These are phyloP conservation scores for Pagetopsis macropterus DNA, from an alignment of 2,797 vertebrate genomes.

Conservation along the genomic window DNA sequence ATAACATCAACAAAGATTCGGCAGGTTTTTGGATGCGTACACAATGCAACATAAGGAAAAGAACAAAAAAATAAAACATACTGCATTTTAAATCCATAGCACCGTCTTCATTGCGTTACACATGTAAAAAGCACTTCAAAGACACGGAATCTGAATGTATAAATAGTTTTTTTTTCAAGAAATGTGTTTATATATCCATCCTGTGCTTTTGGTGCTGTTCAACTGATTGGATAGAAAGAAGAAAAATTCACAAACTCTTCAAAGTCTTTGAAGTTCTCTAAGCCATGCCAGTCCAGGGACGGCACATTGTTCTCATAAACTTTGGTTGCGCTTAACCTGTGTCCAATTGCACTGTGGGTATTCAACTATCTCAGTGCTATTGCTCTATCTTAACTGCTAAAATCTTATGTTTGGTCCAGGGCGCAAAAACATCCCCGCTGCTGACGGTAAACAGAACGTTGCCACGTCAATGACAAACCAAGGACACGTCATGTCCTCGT, in stretches of 20 bases:
- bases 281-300: conserved; percentile 71
- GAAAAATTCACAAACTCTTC: conserved; percentile 69
- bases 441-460: conserved; percentile 35
- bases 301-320: conserved; percentile 77
- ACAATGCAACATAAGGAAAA: conserved; percentile 55
- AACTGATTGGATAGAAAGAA: conserved; percentile 68
- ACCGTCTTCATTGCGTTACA: conserved; percentile 69
- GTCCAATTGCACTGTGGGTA: conserved; percentile 69
- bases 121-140: conserved; percentile 74
- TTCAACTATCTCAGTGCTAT: conserved; percentile 51
- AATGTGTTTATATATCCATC: conserved; percentile 67
- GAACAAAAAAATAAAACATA: conserved; percentile 37
- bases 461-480: conserved; percentile 29
- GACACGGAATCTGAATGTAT: conserved; percentile 58
- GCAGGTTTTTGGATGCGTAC: conserved; percentile 44
- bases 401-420: conserved; percentile 60
- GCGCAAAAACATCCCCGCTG: conserved; percentile 36
- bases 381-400: conserved; percentile 45
- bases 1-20: conserved; percentile 27
- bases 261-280: conserved; percentile 74
- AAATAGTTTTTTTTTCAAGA: conserved; percentile 53
- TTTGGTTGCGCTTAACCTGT: conserved; percentile 74
- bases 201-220: conserved; percentile 62
- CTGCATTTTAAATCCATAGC: conserved; percentile 52
- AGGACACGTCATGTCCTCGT: conserved; percentile 40